Base-by-base conservation (phyloP, 2,113 vertebrate species). In the Astur gentilis region DNA sequence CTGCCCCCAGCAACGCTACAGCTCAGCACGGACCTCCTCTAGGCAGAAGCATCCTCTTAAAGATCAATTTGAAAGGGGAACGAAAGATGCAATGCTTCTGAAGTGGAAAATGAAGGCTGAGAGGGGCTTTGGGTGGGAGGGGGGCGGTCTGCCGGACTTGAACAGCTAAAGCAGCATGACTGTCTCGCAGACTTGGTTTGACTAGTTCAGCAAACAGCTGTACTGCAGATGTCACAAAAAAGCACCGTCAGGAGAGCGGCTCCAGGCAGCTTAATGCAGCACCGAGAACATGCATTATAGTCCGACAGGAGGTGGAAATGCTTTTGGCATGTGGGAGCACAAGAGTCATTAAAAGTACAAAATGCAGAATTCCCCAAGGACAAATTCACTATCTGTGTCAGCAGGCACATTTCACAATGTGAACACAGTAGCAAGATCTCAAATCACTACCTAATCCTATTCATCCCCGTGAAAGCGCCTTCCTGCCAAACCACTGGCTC, bases 231-330 rank as follows among this genome's bases (percentile, higher is more conserved):
- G 75, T 50, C 42, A 26, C 3, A 4, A 40, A 40, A 88, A 88
- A 71, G 4, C 38, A 21, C 20, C 0, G 0, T 27, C 49, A 60
- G 78, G 32, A 77, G 58, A 87, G n/a, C 16, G 0, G 78, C 85
- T 45, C 65, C 6, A 2, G 27, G 66, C 72, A 34, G 82, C 58
- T 36, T 49, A 85, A 55, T 0, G n/a, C 71, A 20, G 44, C 66
- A 19, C 21, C 1, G 0, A 36, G 62, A 88, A 16, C 22, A 36
- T 0, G 8, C 31, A 1, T 0, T 31, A 29, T 1, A 10, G 49
- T 22, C 36, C 2, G 7, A 31, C 16, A n/a, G 58, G 45, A 52
- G 88, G 38, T 44, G 32, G 64, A 64, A 57, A 62, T 0, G 25
- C 23, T 73, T 42, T 4, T 17, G 85, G 83, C 38, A 25, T 0